Conservation (phyloP, 2,888 invertebrate species). For the Leucophenga maculata region DNA sequence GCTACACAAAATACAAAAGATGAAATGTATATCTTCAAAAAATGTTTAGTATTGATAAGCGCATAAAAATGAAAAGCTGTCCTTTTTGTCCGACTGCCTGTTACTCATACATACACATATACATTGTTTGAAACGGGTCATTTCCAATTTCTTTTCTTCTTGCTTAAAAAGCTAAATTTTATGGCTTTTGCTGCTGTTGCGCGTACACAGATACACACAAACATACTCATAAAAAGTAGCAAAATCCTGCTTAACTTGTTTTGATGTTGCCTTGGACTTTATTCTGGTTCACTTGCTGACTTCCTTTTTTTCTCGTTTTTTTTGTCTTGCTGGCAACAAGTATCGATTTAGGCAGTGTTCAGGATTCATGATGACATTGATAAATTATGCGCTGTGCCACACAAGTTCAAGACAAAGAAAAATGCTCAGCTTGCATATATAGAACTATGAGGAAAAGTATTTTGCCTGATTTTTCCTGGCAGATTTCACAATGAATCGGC, state of each 20-base stretch:
- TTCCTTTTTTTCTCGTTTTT: background rate
- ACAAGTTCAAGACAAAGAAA: constrained; percentile 20
- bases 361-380: constrained; percentile 63
- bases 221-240: background rate
- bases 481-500: constrained; percentile 60
- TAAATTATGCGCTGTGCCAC: constrained; percentile 56
- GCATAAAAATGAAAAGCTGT: constrained; percentile 19
- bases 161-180: constrained; percentile 65
- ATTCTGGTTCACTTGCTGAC: background rate
- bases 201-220: background rate
- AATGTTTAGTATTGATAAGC: constrained; percentile 54
- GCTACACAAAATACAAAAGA: constrained; percentile 34
- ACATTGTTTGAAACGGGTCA: background rate
- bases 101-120: constrained; percentile 46
- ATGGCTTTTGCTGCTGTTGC: constrained; percentile 48
- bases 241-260: background rate
- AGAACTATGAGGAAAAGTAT: constrained; percentile 37
- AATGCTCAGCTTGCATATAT: constrained; percentile 4
- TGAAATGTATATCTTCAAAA: constrained; percentile 25
- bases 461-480: constrained; percentile 37
- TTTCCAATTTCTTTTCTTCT: constrained; percentile 56
- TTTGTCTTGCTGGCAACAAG: constrained; percentile 45
- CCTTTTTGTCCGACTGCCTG: constrained; percentile 8
- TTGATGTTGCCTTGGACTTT: background rate
- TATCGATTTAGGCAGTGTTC: constrained; percentile 50